Percentiles rank a stretch among this genome's conserved stretches.
phyloP scores from a whole-genome alignment of 2,113 vertebrate genomes.

The Lagopus leucura region DNA sequence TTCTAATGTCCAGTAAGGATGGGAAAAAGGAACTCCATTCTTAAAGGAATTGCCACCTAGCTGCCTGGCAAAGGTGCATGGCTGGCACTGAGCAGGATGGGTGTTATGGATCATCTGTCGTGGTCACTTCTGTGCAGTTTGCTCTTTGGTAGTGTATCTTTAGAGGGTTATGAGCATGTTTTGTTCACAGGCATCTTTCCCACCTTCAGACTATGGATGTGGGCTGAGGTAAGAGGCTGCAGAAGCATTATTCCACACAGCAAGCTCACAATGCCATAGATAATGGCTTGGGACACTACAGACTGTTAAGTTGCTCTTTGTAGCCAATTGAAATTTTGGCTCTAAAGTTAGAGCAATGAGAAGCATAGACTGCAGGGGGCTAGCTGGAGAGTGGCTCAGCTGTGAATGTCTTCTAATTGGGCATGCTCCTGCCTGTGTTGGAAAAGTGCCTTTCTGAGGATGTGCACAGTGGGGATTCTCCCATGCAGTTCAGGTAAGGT shows the following conservation, averaged over 20 bases:
- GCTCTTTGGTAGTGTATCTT: neutral
- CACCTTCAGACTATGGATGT: neutral
- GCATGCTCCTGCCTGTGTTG: fast-evolving
- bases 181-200: neutral
- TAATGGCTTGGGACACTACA: neutral
- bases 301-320: neutral
- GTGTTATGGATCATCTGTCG: neutral
- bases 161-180: neutral
- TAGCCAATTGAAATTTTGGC: neutral
- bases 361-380: neutral
- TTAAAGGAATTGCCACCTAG: neutral
- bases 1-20: neutral
- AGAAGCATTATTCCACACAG: neutral
- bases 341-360: neutral
- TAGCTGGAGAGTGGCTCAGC: neutral
- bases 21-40: neutral
- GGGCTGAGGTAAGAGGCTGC: neutral
- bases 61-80: neutral
- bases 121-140: neutral
- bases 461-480: neutral
- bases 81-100: neutral
- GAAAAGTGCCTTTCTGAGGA: neutral
- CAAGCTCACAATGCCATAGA: neutral
- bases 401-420: neutral
- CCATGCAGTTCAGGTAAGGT: neutral